Evolutionary conservation across 1,140 invertebrate species (phyloP), one percentile per base, ranked within the genome.

Genomic region (Glossosoma conforme): DNA sequence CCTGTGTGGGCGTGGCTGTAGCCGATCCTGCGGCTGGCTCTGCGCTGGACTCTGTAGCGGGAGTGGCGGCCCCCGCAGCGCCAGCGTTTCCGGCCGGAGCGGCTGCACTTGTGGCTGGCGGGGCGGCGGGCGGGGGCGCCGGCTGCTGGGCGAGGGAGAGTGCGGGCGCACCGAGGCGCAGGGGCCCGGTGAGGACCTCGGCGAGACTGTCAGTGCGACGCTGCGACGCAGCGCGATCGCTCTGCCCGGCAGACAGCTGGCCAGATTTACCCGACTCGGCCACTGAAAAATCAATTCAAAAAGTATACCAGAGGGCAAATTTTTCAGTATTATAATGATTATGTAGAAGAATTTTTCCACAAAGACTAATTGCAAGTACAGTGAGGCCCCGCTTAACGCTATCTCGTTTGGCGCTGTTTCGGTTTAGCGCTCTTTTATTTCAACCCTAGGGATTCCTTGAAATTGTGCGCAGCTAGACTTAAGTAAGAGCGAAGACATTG

Each of bases 121-220:
- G 58, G 3, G 57, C 19, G 8, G 64, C 60, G 5, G 61, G 44
- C 2, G 24, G 17, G 6, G 60, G 44, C 48, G 65, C 30, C 1
- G 64, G 62, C n/a, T n/a, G n/a, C n/a, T n/a, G n/a, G 2, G 65
- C 48, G 20, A 65, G 54, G 1, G 65, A 33, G 9, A 32, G 48
- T 25, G 30, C 35, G 8, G n/a, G n/a, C n/a, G n/a, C n/a, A n/a
- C n/a, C n/a, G n/a, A 22, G 22, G 11, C 22, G 45, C 15, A 75
- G 47, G 0, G 72, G 68, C 44, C 64, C 61, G 1, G 72, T 75
- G 33, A 75, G 61, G 44, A 72, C 68, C 58, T 75, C 72, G 3
- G 72, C 57, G 10, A 73, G 53, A 0, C 66, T 68, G 41, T 75
- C 72, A 0, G 70, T 70, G 1, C 72, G 65, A 0, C 70, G 61